A percentile compares a stretch with the other conserved stretches of the same genome.
These are phyloP conservation scores for Sarcoramphus papa DNA, from an alignment of 2,797 vertebrate species.

Conservation along the genomic window DNA sequence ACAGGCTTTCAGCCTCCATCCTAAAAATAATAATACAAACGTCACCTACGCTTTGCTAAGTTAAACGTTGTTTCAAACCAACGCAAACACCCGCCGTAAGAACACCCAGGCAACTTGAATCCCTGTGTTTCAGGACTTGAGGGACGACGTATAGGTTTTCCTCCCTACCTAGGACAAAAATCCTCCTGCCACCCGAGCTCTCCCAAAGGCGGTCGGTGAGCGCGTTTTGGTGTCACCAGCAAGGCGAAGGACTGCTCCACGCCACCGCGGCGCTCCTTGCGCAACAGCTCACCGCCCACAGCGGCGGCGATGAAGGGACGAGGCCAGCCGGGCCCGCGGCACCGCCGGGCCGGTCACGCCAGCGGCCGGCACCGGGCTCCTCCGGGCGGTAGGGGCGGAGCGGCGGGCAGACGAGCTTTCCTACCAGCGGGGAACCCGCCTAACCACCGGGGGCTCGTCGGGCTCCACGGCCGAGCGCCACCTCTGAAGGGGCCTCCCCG, in stretches of 20 bases:
- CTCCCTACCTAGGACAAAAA: accelerated
- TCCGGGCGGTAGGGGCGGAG: no score
- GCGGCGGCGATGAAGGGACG: not conserved
- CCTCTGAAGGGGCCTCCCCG: not conserved
- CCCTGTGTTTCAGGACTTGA: accelerated
- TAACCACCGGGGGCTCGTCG: not conserved
- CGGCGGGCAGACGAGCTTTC: no score
- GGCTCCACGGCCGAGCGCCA: not conserved
- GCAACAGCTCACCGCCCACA: not conserved
- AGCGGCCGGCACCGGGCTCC: not conserved
- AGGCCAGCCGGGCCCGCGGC: not conserved
- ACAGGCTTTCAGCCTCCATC: not conserved
- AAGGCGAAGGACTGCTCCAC: not conserved
- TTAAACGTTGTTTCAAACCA: accelerated
- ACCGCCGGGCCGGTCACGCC: not conserved
- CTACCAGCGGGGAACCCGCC: not conserved
- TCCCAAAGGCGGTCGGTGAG: no score
- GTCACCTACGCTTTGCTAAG: accelerated
- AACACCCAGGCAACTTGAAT: accelerated
- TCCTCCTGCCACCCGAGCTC: accelerated
- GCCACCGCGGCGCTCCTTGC: not conserved
- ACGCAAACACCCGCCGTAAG: accelerated
- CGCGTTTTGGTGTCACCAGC: accelerated
- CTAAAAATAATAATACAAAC: accelerated
- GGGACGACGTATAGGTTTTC: accelerated